Conservation (phyloP, 2,797 vertebrate species). For the Eulemur coronatus region DNA sequence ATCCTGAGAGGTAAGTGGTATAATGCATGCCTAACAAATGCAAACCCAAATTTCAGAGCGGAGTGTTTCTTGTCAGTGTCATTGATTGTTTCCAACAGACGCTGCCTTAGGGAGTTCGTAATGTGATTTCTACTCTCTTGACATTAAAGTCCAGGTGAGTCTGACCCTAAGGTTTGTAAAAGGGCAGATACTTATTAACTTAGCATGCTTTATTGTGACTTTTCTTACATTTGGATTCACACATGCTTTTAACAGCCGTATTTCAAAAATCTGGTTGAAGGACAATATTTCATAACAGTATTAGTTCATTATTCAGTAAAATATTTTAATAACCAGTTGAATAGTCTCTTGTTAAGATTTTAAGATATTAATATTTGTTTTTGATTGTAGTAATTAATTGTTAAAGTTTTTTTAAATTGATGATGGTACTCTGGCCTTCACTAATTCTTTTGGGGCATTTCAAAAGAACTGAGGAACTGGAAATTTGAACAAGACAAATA, state of each 20-base stretch:
- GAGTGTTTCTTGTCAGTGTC: constrained; percentile 59
- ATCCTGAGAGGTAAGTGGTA: constrained; percentile 82
- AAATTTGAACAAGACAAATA: constrained; percentile 22
- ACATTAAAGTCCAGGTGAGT: not conserved
- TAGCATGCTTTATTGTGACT: constrained; percentile 53
- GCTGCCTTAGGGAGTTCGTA: constrained; percentile 13
- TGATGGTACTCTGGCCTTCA: not conserved
- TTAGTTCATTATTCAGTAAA: constrained; percentile 2
- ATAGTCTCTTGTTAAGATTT: constrained; percentile 15
- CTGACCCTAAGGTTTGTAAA: constrained; percentile 7
- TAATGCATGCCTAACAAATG: constrained; percentile 73
- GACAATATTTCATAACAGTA: not conserved
- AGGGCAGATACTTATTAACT: constrained; percentile 42
- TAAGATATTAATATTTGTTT: constrained; percentile 53
- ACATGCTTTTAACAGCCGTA: not conserved
- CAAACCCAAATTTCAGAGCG: constrained; percentile 54
- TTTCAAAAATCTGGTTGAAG: constrained; percentile 44
- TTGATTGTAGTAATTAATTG: not conserved
- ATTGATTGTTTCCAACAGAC: constrained; percentile 31
- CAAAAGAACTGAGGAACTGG: constrained; percentile 1
- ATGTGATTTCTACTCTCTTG: constrained; percentile 16
- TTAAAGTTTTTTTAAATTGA: not conserved
- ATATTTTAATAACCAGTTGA: constrained; percentile 41
- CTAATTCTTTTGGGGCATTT: constrained; percentile 25
- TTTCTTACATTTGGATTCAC: constrained; percentile 11